Evolutionary conservation across 2,797 vertebrate species (phyloP).

Genomic region (Gymnodraco acuticeps): DNA sequence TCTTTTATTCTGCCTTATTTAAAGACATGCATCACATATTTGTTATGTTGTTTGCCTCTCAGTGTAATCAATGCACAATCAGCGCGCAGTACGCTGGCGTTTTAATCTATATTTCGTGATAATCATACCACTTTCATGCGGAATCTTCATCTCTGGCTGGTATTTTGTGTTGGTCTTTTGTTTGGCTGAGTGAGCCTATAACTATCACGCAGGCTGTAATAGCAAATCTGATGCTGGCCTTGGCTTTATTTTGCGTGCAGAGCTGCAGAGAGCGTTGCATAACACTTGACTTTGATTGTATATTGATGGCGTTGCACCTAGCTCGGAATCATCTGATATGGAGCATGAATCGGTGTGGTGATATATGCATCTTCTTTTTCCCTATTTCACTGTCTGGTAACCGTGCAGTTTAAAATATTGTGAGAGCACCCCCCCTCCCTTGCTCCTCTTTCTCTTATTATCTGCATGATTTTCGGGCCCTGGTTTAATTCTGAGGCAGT

Average conservation of each 20-base stretch:
- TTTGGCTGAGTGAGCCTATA: slow-evolving; percentile 58
- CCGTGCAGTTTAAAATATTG: slow-evolving; percentile 74
- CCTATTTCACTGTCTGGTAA: slow-evolving; percentile 77
- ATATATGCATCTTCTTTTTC: slow-evolving; percentile 63
- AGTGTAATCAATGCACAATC: slow-evolving; percentile 78
- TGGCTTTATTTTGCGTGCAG: slow-evolving; percentile 77
- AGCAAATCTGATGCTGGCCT: slow-evolving; percentile 76
- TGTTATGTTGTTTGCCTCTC: slow-evolving; percentile 72
- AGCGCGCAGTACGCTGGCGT: slow-evolving; percentile 40
- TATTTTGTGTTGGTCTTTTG: slow-evolving; percentile 43
- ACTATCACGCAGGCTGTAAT: slow-evolving; percentile 65
- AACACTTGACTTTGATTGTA: slow-evolving; percentile 88
- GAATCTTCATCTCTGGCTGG: slow-evolving; percentile 35
- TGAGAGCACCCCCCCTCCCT: slow-evolving; percentile 41
- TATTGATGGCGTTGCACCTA: slow-evolving; percentile 84
- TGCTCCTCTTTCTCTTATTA: slow-evolving; percentile 74
- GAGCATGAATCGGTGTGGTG: slow-evolving; percentile 83
- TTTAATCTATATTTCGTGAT: slow-evolving; percentile 36
- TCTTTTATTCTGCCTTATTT: slow-evolving; percentile 62
- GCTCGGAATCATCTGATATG: slow-evolving; percentile 87
- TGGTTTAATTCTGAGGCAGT: slow-evolving; percentile 92
- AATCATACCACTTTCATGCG: slow-evolving; percentile 40
- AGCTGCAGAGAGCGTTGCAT: slow-evolving; percentile 83
- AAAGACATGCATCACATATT: slow-evolving; percentile 78
- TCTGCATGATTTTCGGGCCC: slow-evolving; percentile 68